Conservation (phyloP, 1,140 invertebrate species). For the Scaptodrosophila lebanonensis region DNA sequence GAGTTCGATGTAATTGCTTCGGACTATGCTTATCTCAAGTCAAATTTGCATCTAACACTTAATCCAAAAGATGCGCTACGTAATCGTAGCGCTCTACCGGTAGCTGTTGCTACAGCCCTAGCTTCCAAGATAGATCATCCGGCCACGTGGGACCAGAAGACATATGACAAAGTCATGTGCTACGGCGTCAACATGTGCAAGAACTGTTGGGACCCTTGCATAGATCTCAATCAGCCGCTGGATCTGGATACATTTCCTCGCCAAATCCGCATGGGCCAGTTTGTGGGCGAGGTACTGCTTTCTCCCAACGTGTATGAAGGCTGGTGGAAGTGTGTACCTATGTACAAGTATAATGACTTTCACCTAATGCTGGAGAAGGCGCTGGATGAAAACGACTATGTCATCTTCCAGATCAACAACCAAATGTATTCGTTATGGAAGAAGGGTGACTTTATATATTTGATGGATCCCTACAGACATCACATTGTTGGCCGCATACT, state of each 20-base stretch:
- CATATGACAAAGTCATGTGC: conserved; percentile 66
- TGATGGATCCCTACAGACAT: conserved; percentile 72
- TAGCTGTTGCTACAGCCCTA: conserved; percentile 50
- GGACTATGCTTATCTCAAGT: conserved; percentile 65
- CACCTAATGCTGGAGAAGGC: conserved; percentile 49
- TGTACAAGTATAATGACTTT: conserved; percentile 65
- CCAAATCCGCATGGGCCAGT: conserved; percentile 61
- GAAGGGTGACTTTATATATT: conserved; percentile 62
- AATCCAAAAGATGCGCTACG: conserved; percentile 55
- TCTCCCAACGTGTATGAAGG: conserved; percentile 54
- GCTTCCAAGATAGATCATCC: conserved; percentile 72
- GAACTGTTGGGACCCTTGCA: conserved; percentile 64
- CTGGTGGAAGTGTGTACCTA: conserved; percentile 67
- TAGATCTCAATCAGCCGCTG: conserved; percentile 42
- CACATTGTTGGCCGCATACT: conserved; percentile 54
- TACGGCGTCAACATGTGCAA: conserved; percentile 70
- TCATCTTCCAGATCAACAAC: conserved; percentile 68
- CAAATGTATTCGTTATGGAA: conserved; percentile 70
- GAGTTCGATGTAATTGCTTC: conserved; percentile 61
- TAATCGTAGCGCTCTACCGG: conserved; percentile 62
- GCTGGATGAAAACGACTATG: conserved; percentile 40
- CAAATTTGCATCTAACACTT: conserved; percentile 54
- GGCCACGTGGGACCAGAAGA: conserved; percentile 62
- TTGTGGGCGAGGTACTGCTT: conserved; percentile 45
- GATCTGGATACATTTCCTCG: conserved; percentile 58